Conservation (phyloP, 1,140 invertebrate genomes). For the Cydia amplana region DNA sequence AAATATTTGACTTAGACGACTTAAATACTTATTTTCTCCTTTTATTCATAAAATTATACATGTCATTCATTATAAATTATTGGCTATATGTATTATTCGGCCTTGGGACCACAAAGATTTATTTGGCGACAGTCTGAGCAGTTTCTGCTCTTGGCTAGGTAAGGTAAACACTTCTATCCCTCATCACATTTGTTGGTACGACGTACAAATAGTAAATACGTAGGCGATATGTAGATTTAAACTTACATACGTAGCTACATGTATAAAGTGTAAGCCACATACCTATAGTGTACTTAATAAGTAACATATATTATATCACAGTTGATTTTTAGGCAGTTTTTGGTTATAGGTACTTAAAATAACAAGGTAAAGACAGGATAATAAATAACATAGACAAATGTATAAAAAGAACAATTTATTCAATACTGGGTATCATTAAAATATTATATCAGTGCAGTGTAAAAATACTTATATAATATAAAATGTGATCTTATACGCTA, state of each 20-base stretch:
- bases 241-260: conserved; percentile 6
- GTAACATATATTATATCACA: conserved; percentile 27
- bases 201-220: conserved; percentile 17
- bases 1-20: too few species aligned
- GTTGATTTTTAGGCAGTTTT: not conserved
- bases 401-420: conserved; percentile 65
- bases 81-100: too few species aligned
- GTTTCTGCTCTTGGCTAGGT: not conserved
- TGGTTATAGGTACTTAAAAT: not conserved
- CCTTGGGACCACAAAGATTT: not conserved
- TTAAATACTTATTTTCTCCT: too few species aligned
- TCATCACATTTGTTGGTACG: not conserved
- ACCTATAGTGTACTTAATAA: conserved; percentile 18
- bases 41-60: too few species aligned
- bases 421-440: conserved; percentile 47
- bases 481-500: conserved; percentile 46
- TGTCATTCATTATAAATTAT: too few species aligned
- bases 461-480: conserved; percentile 43
- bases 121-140: conserved; percentile 11
- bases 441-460: conserved; percentile 46
- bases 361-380: conserved; percentile 16
- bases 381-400: conserved; percentile 42
- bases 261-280: not conserved
- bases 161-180: not conserved
- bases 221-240: not conserved